Conservation (phyloP, 2,888 invertebrate genomes). For the Ichneumoninae sp. region DNA sequence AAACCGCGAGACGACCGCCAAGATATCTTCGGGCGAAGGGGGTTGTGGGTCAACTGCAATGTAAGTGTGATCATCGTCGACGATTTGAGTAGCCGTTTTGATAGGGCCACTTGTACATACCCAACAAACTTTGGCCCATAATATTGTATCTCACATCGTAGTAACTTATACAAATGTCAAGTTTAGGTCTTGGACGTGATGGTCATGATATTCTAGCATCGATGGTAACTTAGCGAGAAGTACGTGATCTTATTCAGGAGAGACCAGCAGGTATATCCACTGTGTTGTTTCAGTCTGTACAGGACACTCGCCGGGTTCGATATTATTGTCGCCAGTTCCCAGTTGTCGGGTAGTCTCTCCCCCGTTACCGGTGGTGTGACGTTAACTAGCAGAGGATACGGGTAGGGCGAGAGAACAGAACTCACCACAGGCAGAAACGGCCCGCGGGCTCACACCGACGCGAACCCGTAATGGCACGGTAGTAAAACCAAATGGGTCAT, state of each 20-base stretch:
- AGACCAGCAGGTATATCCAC: constrained; percentile 44
- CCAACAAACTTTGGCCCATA: background rate
- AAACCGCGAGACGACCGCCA: constrained; percentile 60
- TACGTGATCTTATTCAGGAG: constrained; percentile 54
- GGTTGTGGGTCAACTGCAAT: constrained; percentile 56
- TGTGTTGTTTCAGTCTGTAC: constrained; percentile 26
- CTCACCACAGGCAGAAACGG: constrained; percentile 58
- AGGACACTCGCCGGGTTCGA: constrained; percentile 55
- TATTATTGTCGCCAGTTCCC: constrained; percentile 67
- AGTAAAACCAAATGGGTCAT: constrained; percentile 84
- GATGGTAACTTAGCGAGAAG: constrained; percentile 40
- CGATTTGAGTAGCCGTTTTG: constrained; percentile 28
- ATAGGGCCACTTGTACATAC: constrained; percentile 10
- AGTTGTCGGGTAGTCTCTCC: constrained; percentile 65
- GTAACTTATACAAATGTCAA: constrained; percentile 32
- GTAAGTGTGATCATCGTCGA: constrained; percentile 47
- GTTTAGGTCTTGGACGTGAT: constrained; percentile 8
- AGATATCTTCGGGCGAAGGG: constrained; percentile 42
- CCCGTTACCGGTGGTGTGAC: constrained; percentile 55
- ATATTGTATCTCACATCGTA: background rate
- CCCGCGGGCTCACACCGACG: constrained; percentile 80
- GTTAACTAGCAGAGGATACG: constrained; percentile 55
- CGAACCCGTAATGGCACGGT: constrained; percentile 79
- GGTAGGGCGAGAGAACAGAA: constrained; percentile 33
- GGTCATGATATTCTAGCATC: constrained; percentile 24